Evolutionary conservation across 2,113 vertebrate species (phyloP).

Genomic region (Chloroceryle aenea): DNA sequence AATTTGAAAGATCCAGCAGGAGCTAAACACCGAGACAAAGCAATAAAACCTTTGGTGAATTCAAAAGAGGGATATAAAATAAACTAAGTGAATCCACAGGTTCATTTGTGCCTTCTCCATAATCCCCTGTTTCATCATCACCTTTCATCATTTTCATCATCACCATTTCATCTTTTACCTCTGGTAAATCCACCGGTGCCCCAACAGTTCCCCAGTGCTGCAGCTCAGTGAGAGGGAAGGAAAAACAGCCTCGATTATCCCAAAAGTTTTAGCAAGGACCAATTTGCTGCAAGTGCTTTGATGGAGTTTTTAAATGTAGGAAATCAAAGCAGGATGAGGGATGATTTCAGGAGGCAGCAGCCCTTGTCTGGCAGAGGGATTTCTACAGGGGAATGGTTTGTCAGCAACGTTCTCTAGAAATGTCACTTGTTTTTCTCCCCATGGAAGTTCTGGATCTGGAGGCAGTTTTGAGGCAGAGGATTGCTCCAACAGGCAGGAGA

Average conservation of each 20-base stretch:
- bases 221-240: neutral
- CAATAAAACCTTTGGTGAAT: neutral
- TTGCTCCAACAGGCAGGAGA: fast-evolving
- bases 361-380: neutral
- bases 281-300: neutral
- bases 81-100: neutral
- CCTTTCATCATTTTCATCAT: neutral
- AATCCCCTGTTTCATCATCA: neutral
- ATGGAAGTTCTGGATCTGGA: neutral
- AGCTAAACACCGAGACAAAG: neutral
- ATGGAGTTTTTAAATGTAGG: neutral
- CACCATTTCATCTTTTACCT: no score
- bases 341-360: neutral
- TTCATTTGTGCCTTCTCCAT: neutral
- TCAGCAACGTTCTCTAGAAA: neutral
- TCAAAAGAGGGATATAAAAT: neutral
- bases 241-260: neutral
- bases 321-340: neutral
- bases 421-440: neutral
- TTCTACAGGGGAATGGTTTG: neutral
- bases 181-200: neutral
- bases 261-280: neutral
- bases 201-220: neutral
- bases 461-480: neutral
- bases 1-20: neutral